A percentile compares a stretch with the other conserved stretches of the same genome.
These are phyloP conservation scores for Scaptomyza polygonia DNA, from an alignment of 2,888 invertebrate species.

Conservation along the genomic window DNA sequence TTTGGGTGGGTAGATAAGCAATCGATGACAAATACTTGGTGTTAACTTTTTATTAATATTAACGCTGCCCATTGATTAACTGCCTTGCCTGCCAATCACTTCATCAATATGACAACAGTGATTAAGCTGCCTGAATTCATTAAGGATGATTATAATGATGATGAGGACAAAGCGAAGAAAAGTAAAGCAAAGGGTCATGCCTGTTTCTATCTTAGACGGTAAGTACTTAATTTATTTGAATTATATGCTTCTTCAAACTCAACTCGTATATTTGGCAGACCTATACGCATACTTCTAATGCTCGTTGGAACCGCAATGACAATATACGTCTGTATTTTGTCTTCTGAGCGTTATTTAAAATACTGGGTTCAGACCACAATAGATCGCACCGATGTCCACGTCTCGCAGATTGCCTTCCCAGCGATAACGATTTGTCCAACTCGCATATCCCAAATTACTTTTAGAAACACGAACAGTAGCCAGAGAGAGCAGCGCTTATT, in stretches of 20 bases:
- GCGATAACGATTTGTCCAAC: constrained; percentile 74
- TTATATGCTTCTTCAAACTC: neutral
- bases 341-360: constrained; percentile 68
- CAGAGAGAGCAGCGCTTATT: neutral
- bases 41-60: constrained; percentile 28
- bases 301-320: constrained; percentile 49
- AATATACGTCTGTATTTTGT: constrained; percentile 64
- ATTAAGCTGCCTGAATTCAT: constrained; percentile 27
- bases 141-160: constrained; percentile 32
- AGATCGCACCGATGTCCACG: constrained; percentile 76
- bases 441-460: constrained; percentile 1
- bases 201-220: constrained; percentile 45
- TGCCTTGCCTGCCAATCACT: constrained; percentile 51
- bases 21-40: constrained; percentile 19
- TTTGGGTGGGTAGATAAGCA: constrained; percentile 56
- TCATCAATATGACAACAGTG: constrained; percentile 46
- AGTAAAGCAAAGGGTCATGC: constrained; percentile 1
- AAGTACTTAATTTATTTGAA: constrained; percentile 12
- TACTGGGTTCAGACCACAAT: constrained; percentile 79
- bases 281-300: constrained; percentile 42
- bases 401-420: constrained; percentile 77
- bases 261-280: constrained; percentile 27
- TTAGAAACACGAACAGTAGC: neutral
- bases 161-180: constrained; percentile 39
- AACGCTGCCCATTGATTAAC: constrained; percentile 59